Conservation (phyloP, 2,113 vertebrate genomes). For the Misgurnus anguillicaudatus region DNA sequence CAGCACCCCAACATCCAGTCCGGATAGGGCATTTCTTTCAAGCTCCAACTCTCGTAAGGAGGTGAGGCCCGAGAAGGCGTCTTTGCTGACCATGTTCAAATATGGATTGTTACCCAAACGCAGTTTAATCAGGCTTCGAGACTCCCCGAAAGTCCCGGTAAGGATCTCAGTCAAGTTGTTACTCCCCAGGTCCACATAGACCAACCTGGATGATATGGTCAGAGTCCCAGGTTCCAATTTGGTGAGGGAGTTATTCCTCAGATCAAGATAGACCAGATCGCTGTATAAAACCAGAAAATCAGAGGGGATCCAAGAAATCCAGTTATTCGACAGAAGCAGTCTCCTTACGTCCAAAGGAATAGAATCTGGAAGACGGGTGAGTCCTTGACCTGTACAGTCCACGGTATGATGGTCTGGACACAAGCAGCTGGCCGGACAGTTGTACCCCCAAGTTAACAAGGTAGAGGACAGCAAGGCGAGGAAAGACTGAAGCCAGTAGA, state of each 20-base stretch:
- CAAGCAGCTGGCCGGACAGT: slow-evolving; percentile 84
- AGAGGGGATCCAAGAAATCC: slow-evolving; percentile 87
- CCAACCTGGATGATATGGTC: slow-evolving; percentile 88
- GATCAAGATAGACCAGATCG: slow-evolving; percentile 94
- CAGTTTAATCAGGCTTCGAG: slow-evolving; percentile 87
- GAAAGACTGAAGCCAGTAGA: slow-evolving; percentile 70
- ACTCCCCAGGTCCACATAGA: slow-evolving; percentile 92
- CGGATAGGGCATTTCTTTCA: slow-evolving; percentile 87
- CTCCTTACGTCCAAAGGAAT: slow-evolving; percentile 94
- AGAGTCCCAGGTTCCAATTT: slow-evolving; percentile 89
- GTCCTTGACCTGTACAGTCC: slow-evolving; percentile 85
- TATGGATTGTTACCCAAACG: slow-evolving; percentile 89
- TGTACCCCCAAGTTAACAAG: slow-evolving; percentile 67
- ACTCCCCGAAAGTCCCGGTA: slow-evolving; percentile 86
- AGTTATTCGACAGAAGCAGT: slow-evolving; percentile 90
- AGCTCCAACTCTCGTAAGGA: slow-evolving; percentile 92
- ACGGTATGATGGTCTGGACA: slow-evolving; percentile 91
- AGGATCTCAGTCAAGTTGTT: slow-evolving; percentile 93
- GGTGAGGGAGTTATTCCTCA: slow-evolving; percentile 92
- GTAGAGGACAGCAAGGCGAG: slow-evolving; percentile 70
- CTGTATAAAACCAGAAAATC: slow-evolving; percentile 96
- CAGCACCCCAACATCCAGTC: slow-evolving; percentile 84
- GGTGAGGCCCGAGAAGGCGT: slow-evolving; percentile 88
- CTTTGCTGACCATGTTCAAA: slow-evolving; percentile 86
- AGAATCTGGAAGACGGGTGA: slow-evolving; percentile 85